These are phyloP conservation scores for Cydia pomonella DNA, from an alignment of 1,140 invertebrate genomes.

Conservation along the genomic window DNA sequence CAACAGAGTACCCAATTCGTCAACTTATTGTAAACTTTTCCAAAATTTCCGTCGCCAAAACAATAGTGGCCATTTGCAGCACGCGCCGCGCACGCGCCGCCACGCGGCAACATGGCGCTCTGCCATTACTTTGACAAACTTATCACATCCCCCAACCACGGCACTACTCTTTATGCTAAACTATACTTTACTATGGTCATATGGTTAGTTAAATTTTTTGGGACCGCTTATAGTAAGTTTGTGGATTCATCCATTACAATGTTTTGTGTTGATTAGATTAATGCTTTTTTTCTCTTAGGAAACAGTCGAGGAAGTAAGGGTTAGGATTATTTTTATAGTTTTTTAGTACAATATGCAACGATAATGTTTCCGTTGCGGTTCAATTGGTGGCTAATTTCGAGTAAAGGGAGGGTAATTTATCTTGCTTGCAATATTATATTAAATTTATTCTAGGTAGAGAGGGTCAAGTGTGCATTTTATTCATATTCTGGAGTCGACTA, in stretches of 20 bases:
- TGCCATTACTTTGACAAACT: conserved; percentile 26
- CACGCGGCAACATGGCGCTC: conserved; percentile 55
- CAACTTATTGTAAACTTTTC: conserved; percentile 30
- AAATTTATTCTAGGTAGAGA: not conserved
- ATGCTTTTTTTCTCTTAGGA: conserved; percentile 56
- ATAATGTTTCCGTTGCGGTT: conserved; percentile 52
- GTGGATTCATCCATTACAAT: conserved; percentile 56
- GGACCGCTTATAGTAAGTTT: not conserved
- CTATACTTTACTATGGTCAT: not conserved
- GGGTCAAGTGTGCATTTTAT: not conserved
- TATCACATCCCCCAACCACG: not conserved
- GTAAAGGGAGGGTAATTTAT: conserved; percentile 16
- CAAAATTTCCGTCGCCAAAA: conserved; percentile 55
- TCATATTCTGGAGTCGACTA: not conserved
- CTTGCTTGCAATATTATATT: conserved; percentile 25
- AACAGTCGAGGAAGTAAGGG: conserved; percentile 28
- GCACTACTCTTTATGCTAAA: not conserved
- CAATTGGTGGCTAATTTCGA: conserved; percentile 45
- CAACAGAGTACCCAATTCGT: conserved; percentile 24
- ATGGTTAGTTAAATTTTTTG: not conserved
- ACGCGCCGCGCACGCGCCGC: conserved; percentile 48
- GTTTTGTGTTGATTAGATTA: conserved; percentile 79
- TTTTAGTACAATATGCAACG: conserved; percentile 41
- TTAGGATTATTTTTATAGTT: conserved; percentile 43
- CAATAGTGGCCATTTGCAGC: conserved; percentile 68